Percentiles rank a stretch among this genome's conserved stretches.
Evolutionary conservation across 2,113 vertebrate genomes (phyloP).

Genomic region (Odontophorus gujanensis): DNA sequence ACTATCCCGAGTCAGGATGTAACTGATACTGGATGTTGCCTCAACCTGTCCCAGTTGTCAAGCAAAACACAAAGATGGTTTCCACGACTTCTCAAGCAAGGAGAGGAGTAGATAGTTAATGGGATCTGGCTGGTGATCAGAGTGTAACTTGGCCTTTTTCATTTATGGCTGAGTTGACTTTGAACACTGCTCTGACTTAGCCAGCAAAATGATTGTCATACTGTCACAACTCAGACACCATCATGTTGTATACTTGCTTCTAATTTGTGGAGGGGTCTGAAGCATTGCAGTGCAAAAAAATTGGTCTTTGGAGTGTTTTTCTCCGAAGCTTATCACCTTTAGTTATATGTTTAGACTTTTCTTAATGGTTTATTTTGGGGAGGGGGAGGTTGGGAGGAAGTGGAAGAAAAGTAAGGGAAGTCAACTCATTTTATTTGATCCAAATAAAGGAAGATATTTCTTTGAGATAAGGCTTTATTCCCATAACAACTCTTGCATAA

Average conservation of each 20-base stretch:
- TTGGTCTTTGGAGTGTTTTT: not conserved
- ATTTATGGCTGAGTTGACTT: not conserved
- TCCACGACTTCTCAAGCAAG: not conserved
- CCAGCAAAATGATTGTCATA: not conserved
- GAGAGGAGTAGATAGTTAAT: not conserved
- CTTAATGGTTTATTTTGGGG: not conserved
- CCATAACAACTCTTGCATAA: constrained; percentile 1
- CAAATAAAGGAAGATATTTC: not conserved
- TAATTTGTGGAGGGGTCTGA: not conserved
- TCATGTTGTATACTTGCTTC: not conserved
- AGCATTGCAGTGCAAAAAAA: not conserved
- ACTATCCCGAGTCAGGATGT: not conserved
- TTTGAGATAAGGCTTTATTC: constrained; percentile 1
- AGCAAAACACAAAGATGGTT: not conserved
- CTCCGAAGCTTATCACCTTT: not conserved
- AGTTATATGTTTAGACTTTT: not conserved
- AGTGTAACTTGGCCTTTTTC: not conserved
- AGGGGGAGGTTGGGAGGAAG: not conserved
- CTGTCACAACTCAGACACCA: fast-evolving
- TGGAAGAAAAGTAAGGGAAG: not conserved
- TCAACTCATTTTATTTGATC: not conserved
- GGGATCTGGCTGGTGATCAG: not conserved
- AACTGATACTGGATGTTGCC: not conserved
- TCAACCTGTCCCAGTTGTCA: not conserved
- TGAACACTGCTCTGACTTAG: not conserved